phyloP scores from a whole-genome alignment of 2,113 vertebrate species.

The Microcebus lehilahytsara region DNA sequence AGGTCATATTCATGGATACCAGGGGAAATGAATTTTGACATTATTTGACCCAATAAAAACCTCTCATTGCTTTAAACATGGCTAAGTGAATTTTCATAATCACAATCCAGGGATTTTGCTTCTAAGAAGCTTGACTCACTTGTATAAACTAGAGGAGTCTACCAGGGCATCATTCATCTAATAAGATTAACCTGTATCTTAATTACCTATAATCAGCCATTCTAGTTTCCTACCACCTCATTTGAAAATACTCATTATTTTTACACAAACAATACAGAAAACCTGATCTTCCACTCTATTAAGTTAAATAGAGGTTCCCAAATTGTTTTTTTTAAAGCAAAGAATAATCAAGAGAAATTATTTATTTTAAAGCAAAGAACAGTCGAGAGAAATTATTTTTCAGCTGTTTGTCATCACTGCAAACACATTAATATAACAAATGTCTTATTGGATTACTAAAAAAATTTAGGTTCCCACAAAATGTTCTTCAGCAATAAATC shows the following conservation, averaged over 20 bases:
- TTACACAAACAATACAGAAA: constrained; percentile 29
- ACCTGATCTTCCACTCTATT: neutral
- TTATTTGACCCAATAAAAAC: neutral
- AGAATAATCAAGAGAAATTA: constrained; percentile 29
- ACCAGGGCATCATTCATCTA: neutral
- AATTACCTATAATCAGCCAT: neutral
- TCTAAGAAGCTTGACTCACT: neutral
- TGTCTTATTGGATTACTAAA: constrained; percentile 33
- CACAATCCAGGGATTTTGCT: neutral
- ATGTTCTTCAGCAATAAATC: constrained; percentile 51
- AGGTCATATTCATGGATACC: neutral
- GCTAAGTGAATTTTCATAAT: neutral
- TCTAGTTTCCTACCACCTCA: neutral
- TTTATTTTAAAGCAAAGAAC: constrained; percentile 42
- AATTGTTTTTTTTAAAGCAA: constrained; percentile 49
- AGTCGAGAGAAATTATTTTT: constrained; percentile 43
- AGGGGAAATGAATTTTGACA: neutral
- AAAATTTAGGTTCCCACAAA: constrained; percentile 53
- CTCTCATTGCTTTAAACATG: neutral
- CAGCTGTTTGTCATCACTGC: constrained; percentile 33
- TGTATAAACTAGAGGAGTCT: neutral
- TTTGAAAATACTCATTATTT: constrained; percentile 31
- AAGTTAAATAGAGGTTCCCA: constrained; percentile 3
- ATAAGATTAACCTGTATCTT: neutral
- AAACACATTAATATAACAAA: constrained; percentile 34